Evolutionary conservation across 2,797 vertebrate genomes (phyloP).

Genomic region (Novumbra hubbsi): DNA sequence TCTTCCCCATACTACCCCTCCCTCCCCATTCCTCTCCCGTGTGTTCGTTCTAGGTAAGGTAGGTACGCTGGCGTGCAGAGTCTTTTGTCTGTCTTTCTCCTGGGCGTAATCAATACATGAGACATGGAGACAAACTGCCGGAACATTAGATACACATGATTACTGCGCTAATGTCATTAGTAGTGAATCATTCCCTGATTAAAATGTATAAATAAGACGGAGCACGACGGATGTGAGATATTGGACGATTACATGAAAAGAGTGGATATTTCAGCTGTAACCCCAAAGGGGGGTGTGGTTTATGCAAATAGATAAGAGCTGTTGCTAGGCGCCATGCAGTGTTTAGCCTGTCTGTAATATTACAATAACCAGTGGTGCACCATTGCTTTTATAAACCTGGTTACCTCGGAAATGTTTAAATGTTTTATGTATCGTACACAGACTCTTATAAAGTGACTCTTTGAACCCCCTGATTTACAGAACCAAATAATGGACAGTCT

Average conservation of each 20-base stretch:
- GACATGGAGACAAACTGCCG: neutral
- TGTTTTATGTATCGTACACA: too few relatives aligned
- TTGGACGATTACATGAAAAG: neutral
- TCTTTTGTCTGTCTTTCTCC: neutral
- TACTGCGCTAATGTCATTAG: neutral
- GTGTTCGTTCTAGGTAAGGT: neutral
- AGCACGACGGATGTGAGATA: neutral
- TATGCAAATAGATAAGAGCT: too few relatives aligned
- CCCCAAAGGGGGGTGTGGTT: too few relatives aligned
- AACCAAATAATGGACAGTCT: too few relatives aligned
- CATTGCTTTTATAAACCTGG: too few relatives aligned
- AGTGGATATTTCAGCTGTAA: too few relatives aligned
- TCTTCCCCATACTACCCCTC: neutral
- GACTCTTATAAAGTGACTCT: too few relatives aligned
- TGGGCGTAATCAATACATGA: neutral
- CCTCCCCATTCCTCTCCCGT: neutral
- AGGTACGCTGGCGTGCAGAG: neutral
- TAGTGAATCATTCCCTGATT: neutral
- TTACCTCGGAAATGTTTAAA: too few relatives aligned
- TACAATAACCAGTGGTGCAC: too few relatives aligned
- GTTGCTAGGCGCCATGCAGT: too few relatives aligned
- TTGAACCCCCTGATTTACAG: too few relatives aligned
- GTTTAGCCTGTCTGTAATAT: too few relatives aligned
- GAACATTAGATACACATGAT: neutral
- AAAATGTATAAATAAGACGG: neutral